phyloP scores from a whole-genome alignment of 2,797 vertebrate species.

The Sebastes vulpes region DNA sequence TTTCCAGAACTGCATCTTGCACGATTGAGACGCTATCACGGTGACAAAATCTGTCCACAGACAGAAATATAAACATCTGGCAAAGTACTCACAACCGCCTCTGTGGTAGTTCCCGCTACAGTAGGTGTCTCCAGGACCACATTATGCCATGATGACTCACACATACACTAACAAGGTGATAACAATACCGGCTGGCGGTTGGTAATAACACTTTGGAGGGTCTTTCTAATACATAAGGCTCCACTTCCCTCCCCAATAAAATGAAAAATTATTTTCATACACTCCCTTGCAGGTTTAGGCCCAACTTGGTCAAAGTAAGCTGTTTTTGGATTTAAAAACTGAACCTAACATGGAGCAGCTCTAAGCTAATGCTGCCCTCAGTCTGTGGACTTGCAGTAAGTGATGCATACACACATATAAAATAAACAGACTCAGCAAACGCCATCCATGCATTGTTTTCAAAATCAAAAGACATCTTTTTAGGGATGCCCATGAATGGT shows the following conservation, averaged over 20 bases:
- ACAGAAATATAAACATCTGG: no score
- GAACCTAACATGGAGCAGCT: conserved; percentile 11
- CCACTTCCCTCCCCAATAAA: background rate
- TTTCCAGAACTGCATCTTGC: no score
- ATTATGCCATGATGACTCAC: no score
- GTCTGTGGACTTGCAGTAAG: conserved; percentile 23
- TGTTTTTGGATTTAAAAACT: background rate
- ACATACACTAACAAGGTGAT: no score
- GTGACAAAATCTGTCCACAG: no score
- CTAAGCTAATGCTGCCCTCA: background rate
- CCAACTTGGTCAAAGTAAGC: background rate
- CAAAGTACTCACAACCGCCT: no score
- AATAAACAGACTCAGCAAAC: conserved; percentile 23
- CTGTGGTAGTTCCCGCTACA: no score
- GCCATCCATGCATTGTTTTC: conserved; percentile 20
- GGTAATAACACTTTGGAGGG: background rate
- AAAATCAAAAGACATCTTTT: conserved; percentile 30
- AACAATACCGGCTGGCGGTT: no score
- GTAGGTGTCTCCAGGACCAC: no score
- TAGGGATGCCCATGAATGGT: conserved; percentile 23
- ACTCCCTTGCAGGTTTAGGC: background rate
- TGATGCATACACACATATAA: conserved; percentile 12
- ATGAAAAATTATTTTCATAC: background rate
- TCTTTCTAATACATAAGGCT: background rate
- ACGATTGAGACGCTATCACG: no score